These are phyloP conservation scores for Neocloeon triangulifer DNA, from an alignment of 1,140 invertebrate genomes.

Conservation along the genomic window DNA sequence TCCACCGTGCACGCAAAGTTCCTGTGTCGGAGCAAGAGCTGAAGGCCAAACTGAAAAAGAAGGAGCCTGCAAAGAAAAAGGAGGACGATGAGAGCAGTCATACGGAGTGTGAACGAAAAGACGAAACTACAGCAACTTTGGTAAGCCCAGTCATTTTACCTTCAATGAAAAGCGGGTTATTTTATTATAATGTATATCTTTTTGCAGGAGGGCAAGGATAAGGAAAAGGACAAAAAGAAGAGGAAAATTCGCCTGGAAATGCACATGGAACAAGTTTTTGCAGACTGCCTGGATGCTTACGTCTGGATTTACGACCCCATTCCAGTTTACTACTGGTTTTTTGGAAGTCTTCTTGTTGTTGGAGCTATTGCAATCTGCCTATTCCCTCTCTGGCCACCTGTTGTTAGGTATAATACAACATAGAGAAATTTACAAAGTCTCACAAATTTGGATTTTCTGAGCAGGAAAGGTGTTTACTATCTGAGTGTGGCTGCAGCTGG, in stretches of 20 bases:
- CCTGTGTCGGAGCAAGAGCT: constrained; percentile 51
- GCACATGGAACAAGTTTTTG: constrained; percentile 85
- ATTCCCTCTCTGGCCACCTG: constrained; percentile 92
- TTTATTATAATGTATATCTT: too few relatives aligned
- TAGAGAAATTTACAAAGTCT: background rate
- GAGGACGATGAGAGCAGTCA: constrained; percentile 27
- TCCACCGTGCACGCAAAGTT: constrained; percentile 81
- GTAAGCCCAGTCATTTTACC: too few relatives aligned
- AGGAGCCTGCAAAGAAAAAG: constrained; percentile 25
- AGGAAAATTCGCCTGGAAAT: constrained; percentile 69
- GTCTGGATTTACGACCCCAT: constrained; percentile 99
- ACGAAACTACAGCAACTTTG: constrained; percentile 9
- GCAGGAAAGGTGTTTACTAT: constrained; percentile 85
- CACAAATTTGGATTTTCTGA: constrained; percentile 2
- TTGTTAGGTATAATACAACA: too few relatives aligned
- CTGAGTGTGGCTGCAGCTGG: constrained; percentile 81
- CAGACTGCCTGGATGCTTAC: constrained; percentile 86
- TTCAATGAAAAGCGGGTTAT: too few relatives aligned
- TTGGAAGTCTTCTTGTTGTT: constrained; percentile 74
- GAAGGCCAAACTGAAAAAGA: constrained; percentile 33
- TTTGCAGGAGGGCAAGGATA: too few relatives aligned
- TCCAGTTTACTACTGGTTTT: constrained; percentile 87
- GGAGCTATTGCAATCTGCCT: constrained; percentile 90
- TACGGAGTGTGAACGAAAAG: constrained; percentile 21
- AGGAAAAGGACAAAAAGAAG: constrained; percentile 24